Evolutionary conservation across 2,797 vertebrate genomes (phyloP).

Genomic region (Urocyon cinereoargenteus): DNA sequence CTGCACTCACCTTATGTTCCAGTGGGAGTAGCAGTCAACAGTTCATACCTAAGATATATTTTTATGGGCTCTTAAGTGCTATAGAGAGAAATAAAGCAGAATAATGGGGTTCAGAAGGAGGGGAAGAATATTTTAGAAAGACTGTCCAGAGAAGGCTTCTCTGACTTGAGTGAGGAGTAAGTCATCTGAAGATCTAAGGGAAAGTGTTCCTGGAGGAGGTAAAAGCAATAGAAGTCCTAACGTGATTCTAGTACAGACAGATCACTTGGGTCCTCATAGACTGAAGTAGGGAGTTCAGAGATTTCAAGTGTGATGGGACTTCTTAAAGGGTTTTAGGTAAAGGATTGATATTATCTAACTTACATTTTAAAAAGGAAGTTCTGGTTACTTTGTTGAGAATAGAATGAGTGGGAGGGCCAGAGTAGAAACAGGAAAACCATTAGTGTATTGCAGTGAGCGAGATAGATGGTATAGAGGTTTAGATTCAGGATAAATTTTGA

Average conservation of each 20-base stretch:
- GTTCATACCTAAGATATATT: background rate
- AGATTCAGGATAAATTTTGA: background rate
- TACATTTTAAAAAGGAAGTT: background rate
- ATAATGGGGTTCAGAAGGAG: background rate
- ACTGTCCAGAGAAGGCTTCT: background rate
- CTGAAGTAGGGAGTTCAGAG: background rate
- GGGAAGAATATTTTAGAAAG: conserved; percentile 1
- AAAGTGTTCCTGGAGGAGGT: background rate
- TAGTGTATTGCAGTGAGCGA: background rate
- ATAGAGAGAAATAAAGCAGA: background rate
- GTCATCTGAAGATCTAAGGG: background rate
- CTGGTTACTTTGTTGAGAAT: background rate
- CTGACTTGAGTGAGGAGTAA: background rate
- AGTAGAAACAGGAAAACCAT: background rate
- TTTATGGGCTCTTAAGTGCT: background rate
- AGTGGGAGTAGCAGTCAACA: background rate
- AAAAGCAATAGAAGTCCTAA: background rate
- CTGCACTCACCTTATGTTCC: background rate
- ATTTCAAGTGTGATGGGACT: conserved; percentile 13
- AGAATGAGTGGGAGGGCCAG: background rate
- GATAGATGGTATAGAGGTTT: background rate
- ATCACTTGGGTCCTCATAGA: background rate
- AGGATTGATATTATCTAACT: background rate
- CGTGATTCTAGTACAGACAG: background rate
- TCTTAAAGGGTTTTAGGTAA: conserved; percentile 32